Percentiles rank a stretch among this genome's conserved stretches.
Conservation (phyloP, 2,888 invertebrate species). For the Drosophila nr. perissopoda region DNA sequence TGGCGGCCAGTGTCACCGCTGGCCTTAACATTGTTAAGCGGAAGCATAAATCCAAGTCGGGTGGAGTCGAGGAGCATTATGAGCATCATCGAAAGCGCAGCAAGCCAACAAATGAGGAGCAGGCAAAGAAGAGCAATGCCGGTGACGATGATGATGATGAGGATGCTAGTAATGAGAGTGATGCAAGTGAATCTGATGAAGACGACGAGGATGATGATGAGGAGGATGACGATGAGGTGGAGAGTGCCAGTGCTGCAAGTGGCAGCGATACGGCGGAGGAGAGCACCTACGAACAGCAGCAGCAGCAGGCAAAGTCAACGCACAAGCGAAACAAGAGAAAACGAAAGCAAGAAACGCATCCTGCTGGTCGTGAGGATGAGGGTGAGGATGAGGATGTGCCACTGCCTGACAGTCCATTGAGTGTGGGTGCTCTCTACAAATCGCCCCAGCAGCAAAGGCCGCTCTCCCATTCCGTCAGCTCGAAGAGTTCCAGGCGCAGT, state of each 20-base stretch:
- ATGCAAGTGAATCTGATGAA: slow-evolving; percentile 56
- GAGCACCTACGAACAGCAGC: slow-evolving; percentile 55
- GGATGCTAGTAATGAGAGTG: slow-evolving; percentile 48
- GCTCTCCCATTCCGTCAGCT: slow-evolving; percentile 60
- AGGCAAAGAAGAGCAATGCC: slow-evolving; percentile 29
- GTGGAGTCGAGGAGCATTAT: slow-evolving; percentile 39
- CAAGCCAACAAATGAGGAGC: slow-evolving; percentile 71
- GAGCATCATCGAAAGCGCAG: slow-evolving; percentile 70
- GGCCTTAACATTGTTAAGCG: slow-evolving; percentile 78
- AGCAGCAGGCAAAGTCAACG: slow-evolving; percentile 20
- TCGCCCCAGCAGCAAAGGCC: slow-evolving; percentile 74
- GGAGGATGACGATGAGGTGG: slow-evolving; percentile 34
- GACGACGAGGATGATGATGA: slow-evolving; percentile 31
- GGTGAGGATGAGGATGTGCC: slow-evolving; percentile 85
- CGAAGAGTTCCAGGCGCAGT: slow-evolving; percentile 66
- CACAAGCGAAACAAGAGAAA: slow-evolving; percentile 63
- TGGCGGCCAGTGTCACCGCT: slow-evolving; percentile 82
- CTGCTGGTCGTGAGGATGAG: slow-evolving; percentile 18
- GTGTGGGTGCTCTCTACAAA: slow-evolving; percentile 86
- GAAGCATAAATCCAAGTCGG: slow-evolving; percentile 57
- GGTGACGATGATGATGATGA: slow-evolving; percentile 13
- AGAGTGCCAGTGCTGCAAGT: slow-evolving; percentile 47
- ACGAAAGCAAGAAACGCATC: slow-evolving; percentile 29
- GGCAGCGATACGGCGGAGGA: slow-evolving; percentile 54
- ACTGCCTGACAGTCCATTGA: slow-evolving; percentile 86